These are phyloP conservation scores for Sebastes schlegelii DNA, from an alignment of 2,113 vertebrate species.

Conservation along the genomic window DNA sequence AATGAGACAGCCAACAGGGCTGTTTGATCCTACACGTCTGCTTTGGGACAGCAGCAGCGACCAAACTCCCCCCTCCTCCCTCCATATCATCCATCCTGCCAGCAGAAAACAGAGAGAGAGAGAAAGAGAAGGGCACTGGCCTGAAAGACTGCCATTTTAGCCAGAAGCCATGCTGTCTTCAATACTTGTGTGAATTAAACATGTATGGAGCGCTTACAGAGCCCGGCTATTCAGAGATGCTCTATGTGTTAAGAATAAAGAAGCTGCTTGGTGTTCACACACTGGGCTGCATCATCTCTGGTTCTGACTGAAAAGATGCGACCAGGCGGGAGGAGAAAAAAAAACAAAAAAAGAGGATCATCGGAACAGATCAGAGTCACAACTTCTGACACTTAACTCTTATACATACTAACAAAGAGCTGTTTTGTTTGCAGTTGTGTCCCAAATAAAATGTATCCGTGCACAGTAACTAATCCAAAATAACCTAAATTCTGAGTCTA, in stretches of 20 bases:
- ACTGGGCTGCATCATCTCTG: conserved; percentile 5
- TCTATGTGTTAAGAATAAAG: conserved; percentile 54
- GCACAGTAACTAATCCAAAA: conserved; percentile 59
- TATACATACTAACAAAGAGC: neutral
- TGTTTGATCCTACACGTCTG: conserved; percentile 50
- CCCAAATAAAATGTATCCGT: conserved; percentile 2
- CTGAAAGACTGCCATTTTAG: conserved; percentile 59
- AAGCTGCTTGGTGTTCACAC: conserved; percentile 36
- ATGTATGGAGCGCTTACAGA: conserved; percentile 61
- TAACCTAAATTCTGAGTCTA: conserved; percentile 50
- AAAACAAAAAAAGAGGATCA: neutral
- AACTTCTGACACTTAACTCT: conserved; percentile 20
- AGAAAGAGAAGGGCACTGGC: conserved; percentile 46
- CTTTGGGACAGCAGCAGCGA: conserved; percentile 30
- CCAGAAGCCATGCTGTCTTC: conserved; percentile 66
- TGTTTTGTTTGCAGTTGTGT: neutral
- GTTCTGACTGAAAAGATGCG: conserved; percentile 45
- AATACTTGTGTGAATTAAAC: conserved; percentile 71
- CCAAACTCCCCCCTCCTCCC: conserved; percentile 19
- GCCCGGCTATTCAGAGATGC: conserved; percentile 45
- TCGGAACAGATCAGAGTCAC: conserved; percentile 25
- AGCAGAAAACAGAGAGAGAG: conserved; percentile 13
- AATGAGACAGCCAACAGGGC: conserved; percentile 38
- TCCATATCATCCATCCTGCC: conserved; percentile 18
- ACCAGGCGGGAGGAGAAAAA: neutral